Conservation (phyloP, 2,113 vertebrate genomes). For the Nasalis larvatus region DNA sequence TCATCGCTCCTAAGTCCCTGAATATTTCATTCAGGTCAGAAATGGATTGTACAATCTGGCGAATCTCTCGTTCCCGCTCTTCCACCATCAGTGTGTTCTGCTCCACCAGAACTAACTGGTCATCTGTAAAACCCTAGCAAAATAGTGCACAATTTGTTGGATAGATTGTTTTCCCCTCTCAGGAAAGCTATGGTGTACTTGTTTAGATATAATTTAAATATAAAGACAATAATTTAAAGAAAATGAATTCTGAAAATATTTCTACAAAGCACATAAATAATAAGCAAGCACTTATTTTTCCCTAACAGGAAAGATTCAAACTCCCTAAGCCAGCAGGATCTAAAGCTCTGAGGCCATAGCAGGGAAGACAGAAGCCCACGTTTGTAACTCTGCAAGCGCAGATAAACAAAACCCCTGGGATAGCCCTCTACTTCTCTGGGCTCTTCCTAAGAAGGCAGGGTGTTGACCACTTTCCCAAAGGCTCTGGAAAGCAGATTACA, state of each 20-base stretch:
- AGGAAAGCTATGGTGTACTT: background rate
- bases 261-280: background rate
- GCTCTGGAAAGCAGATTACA: background rate
- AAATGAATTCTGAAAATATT: background rate
- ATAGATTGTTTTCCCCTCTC: background rate
- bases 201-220: background rate
- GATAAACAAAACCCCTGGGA: background rate
- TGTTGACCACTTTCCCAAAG: background rate
- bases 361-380: fast-evolving
- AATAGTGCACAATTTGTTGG: background rate
- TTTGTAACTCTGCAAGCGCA: background rate
- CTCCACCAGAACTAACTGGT: constrained; percentile 94
- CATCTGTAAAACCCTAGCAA: constrained; percentile 93
- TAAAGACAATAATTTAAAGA: background rate
- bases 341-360: background rate
- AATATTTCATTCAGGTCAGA: constrained; percentile 98
- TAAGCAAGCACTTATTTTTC: background rate
- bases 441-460: background rate
- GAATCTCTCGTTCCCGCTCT: constrained; percentile 94
- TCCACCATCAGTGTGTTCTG: constrained; percentile 95
- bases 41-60: constrained; percentile 98
- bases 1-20: constrained; percentile 95
- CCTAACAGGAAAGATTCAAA: background rate
- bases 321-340: background rate
- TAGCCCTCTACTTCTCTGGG: background rate